phyloP scores from a whole-genome alignment of 2,888 invertebrate species.

The Drosophila mulleri region DNA sequence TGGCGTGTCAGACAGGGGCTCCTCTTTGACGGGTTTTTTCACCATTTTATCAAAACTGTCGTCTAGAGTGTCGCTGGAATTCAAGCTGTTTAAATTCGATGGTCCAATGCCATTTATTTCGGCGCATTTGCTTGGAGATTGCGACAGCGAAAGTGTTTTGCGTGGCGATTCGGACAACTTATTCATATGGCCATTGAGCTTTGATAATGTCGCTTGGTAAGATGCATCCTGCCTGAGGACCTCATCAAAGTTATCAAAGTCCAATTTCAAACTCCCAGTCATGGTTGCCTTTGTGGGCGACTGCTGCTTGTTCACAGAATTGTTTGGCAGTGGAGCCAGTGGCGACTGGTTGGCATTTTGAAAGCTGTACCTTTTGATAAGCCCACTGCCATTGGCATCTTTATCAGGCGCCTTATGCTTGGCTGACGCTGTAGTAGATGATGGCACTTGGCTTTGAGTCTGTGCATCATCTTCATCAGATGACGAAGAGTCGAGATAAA shows the following conservation, averaged over 20 bases:
- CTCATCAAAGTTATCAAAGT: slow-evolving; percentile 76
- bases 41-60: slow-evolving; percentile 54
- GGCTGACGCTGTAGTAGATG: neutral
- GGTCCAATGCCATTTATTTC: neutral
- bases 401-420: slow-evolving; percentile 29
- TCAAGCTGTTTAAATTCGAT: slow-evolving; percentile 19
- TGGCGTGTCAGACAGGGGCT: neutral
- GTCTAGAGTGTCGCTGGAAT: slow-evolving; percentile 25
- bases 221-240: slow-evolving; percentile 65
- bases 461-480: slow-evolving; percentile 70
- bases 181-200: slow-evolving; percentile 76
- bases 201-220: slow-evolving; percentile 76
- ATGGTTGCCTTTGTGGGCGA: slow-evolving; percentile 7
- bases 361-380: slow-evolving; percentile 69
- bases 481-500: slow-evolving; percentile 81
- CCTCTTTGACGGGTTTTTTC: slow-evolving; percentile 15
- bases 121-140: slow-evolving; percentile 29
- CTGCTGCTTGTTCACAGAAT: neutral
- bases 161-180: slow-evolving; percentile 58
- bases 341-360: slow-evolving; percentile 68
- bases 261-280: slow-evolving; percentile 49
- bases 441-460: slow-evolving; percentile 7
- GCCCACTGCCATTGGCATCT: slow-evolving; percentile 38
- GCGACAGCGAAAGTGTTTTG: slow-evolving; percentile 47
- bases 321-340: slow-evolving; percentile 50